phyloP scores from a whole-genome alignment of 2,888 invertebrate genomes.

The Aricia artaxerxes region DNA sequence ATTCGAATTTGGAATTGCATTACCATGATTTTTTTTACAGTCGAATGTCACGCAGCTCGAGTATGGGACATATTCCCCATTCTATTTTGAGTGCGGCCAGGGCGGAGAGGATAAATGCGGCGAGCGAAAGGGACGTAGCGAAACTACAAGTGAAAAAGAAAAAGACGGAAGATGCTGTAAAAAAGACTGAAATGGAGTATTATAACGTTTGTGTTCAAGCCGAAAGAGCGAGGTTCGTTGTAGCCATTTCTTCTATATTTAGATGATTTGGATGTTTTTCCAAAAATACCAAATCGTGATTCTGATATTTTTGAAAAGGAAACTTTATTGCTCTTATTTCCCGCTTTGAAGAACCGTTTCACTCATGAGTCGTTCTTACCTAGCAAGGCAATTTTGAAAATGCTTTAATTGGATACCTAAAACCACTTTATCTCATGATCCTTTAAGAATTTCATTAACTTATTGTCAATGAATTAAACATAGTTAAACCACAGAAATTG shows the following conservation, averaged over 20 bases:
- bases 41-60: conserved; percentile 76
- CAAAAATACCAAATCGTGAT: background rate
- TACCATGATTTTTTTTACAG: conserved; percentile 52
- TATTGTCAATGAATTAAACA: no score
- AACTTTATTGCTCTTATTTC: background rate
- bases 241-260: conserved; percentile 11
- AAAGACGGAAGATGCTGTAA: conserved; percentile 94
- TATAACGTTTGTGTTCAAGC: conserved; percentile 94
- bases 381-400: background rate
- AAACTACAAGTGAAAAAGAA: conserved; percentile 93
- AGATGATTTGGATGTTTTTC: background rate
- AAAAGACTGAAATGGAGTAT: conserved; percentile 96
- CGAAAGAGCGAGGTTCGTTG: conserved; percentile 88
- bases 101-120: conserved; percentile 58
- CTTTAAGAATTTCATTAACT: no score
- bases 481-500: no score
- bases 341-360: no score
- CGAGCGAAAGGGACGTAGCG: conserved; percentile 82
- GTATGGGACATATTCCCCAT: conserved; percentile 80
- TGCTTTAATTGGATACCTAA: no score
- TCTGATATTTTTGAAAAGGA: background rate
- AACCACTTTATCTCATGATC: no score
- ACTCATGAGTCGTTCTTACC: background rate
- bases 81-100: conserved; percentile 71
- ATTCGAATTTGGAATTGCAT: conserved; percentile 23